Conservation (phyloP, 2,888 invertebrate genomes). For the Nomada flava region DNA sequence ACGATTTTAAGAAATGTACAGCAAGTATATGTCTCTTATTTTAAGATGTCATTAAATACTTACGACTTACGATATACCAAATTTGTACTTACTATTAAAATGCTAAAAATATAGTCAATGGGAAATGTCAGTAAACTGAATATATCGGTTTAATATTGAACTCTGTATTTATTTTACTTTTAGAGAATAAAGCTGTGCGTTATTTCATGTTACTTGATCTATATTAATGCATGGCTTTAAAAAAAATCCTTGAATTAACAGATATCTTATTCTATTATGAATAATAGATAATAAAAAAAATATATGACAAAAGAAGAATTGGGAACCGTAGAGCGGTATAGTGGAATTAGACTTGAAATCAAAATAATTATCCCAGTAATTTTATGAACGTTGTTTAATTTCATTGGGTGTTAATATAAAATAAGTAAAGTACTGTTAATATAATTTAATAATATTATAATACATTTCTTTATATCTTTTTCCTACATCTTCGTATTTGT, state of each 20-base stretch:
- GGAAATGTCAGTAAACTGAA: slow-evolving; percentile 19
- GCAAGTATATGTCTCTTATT: slow-evolving; percentile 6
- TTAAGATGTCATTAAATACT: slow-evolving; percentile 24
- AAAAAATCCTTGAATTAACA: neutral
- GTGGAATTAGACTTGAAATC: no score
- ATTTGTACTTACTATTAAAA: slow-evolving; percentile 45
- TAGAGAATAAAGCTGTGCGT: slow-evolving; percentile 22
- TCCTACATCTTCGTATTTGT: neutral
- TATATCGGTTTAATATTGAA: slow-evolving; percentile 26
- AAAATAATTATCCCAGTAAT: neutral
- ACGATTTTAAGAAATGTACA: slow-evolving; percentile 11
- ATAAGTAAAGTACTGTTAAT: slow-evolving; percentile 5
- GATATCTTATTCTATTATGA: no score
- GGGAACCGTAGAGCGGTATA: no score
- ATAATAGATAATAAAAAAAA: no score
- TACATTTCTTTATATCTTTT: neutral
- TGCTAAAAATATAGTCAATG: slow-evolving; percentile 6
- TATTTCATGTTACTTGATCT: slow-evolving; percentile 1
- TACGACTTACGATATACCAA: slow-evolving; percentile 39
- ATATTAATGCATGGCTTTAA: neutral
- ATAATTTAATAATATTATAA: neutral
- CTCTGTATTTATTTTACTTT: slow-evolving; percentile 33
- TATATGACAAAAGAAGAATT: no score
- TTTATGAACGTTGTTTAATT: neutral
- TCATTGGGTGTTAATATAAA: neutral